Evolutionary conservation across 2,113 vertebrate species (phyloP), one percentile per base, ranked within the genome.

Genomic region (Penelope pileata): DNA sequence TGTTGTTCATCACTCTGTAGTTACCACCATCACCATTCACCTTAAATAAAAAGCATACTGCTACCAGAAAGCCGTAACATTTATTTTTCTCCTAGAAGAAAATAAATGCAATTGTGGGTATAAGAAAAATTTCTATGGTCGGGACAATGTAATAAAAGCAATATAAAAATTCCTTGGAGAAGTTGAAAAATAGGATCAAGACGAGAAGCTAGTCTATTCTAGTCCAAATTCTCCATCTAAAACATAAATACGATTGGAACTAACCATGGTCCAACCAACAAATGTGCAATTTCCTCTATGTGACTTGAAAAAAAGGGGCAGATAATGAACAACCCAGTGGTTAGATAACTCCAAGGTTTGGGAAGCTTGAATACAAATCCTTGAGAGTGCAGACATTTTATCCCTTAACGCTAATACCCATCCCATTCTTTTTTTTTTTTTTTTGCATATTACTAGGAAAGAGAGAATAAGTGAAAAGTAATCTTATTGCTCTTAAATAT

Each of bases 351-450:
- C 2, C 34, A 73, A 9, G 12, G 68, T 81, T 48, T 53, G 34
- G 23, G 19, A 54, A 60, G 5, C 77, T 30, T 66, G 21, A 64
- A 47, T 54, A 45, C 5, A 83, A 87, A 90, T 63, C 30, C 14
- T 69, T 38, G 34, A n/a, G 9, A 67, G 40, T 42, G 19, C n/a
- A 84, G 77, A 7, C 21, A 60, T 63, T 90, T 75, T 48, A 63
- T 77, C 43, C 40, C 30, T 94, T 83, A 83, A 70, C 70, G 42
- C 16, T 32, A 8, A 23, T 67, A 29, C 2, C 78, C 19, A 60
- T 15, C 21, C 54, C 73, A 54, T 47, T 17, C 0, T 0, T 26
- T 87, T 79, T 63, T 59, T 50, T 47, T 17, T 0, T 0, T 26
- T 87, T 79, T 63, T 59, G 42, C 36, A 77, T 30, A 32, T 24